Evolutionary conservation across 37 sponge, comb jelly and placozoan genomes (phyloP).

Genomic region (Agelas oroides): DNA sequence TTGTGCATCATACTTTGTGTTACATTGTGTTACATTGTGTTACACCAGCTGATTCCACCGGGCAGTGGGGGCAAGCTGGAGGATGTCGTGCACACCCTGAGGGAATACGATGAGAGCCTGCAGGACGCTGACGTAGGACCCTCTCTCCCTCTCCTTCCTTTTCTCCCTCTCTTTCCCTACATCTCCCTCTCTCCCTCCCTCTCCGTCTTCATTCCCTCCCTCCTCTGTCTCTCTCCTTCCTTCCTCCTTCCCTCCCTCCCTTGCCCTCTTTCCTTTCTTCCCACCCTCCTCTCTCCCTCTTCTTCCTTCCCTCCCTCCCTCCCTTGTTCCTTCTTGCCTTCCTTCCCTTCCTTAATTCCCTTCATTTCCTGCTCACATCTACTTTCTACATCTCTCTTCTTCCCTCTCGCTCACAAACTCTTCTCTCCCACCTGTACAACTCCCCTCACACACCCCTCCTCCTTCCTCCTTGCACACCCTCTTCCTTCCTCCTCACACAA

Average conservation of each 20-base stretch:
- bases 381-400: neutral
- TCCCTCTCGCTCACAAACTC: conserved; percentile 1
- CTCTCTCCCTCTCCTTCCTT: neutral
- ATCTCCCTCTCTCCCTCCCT: neutral
- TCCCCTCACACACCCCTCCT: neutral
- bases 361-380: neutral
- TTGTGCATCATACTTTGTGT: too few species aligned
- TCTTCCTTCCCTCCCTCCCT: neutral
- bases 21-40: too few species aligned
- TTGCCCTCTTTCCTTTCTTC: neutral
- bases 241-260: neutral
- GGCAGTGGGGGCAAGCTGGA: conserved; percentile 24
- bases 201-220: neutral
- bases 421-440: neutral
- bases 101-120: conserved; percentile 29
- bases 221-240: neutral
- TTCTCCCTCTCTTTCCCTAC: neutral
- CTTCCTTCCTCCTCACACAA: neutral
- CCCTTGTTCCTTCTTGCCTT: neutral
- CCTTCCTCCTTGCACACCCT: too few species aligned
- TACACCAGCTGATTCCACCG: conserved; percentile 33
- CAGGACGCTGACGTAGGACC: conserved; percentile 22
- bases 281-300: neutral
- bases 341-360: neutral
- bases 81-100: conserved; percentile 21